A percentile compares a stretch with the other conserved stretches of the same genome.
Evolutionary conservation across 2,888 invertebrate genomes (phyloP).

Genomic region (Phorcus lineatus): DNA sequence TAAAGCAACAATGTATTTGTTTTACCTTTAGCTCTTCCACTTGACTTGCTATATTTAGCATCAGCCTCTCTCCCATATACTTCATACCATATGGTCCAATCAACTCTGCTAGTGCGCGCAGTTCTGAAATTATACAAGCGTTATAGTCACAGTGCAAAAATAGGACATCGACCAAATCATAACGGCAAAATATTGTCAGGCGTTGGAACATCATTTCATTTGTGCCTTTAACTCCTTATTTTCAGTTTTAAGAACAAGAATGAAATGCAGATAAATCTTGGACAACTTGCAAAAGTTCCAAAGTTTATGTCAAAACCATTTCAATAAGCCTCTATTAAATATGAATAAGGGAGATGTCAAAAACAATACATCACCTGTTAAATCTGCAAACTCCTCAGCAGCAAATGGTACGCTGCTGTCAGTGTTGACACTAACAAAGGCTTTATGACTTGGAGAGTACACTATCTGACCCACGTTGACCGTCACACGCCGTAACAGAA

Average conservation of each 20-base stretch:
- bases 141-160: too few species aligned
- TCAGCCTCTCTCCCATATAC: slow-evolving; percentile 92
- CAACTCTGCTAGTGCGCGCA: slow-evolving; percentile 94
- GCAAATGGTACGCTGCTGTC: slow-evolving; percentile 89
- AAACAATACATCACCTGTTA: slow-evolving; percentile 78
- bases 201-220: too few species aligned
- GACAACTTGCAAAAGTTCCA: too few species aligned
- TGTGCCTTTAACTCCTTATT: too few species aligned
- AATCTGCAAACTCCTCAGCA: slow-evolving; percentile 98
- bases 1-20: too few species aligned
- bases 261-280: too few species aligned
- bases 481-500: slow-evolving; percentile 82
- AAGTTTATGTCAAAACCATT: too few species aligned
- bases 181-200: too few species aligned
- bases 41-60: slow-evolving; percentile 99
- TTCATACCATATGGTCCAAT: slow-evolving; percentile 99
- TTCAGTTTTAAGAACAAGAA: too few species aligned
- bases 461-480: slow-evolving; percentile 89
- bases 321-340: too few species aligned
- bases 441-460: slow-evolving; percentile 96
- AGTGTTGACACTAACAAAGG: slow-evolving; percentile 94
- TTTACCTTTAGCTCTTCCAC: slow-evolving; percentile 91
- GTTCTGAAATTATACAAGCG: slow-evolving; percentile 80
- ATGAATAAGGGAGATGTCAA: too few species aligned
- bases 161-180: too few species aligned